phyloP scores from a whole-genome alignment of 2,888 invertebrate species.

The Drosophila putrida region DNA sequence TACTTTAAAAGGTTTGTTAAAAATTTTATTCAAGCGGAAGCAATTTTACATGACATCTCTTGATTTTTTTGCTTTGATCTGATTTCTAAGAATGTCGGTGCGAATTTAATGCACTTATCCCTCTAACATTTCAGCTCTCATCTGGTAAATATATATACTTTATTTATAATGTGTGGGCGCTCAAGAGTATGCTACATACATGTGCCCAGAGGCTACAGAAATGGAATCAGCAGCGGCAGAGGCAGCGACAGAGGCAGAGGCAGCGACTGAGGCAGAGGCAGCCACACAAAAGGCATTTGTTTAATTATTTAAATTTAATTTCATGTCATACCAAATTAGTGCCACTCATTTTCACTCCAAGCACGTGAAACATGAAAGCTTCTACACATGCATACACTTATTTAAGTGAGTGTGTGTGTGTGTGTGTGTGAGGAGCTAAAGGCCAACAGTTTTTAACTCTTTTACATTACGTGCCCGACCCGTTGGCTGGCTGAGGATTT shows the following conservation, averaged over 20 bases:
- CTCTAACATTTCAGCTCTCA: not conserved
- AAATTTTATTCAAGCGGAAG: no score
- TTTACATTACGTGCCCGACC: constrained; percentile 52
- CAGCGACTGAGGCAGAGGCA: constrained; percentile 20
- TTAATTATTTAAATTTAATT: constrained; percentile 80
- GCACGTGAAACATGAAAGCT: constrained; percentile 50
- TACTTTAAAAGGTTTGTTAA: not conserved
- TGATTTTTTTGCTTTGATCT: constrained; percentile 1
- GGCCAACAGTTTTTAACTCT: constrained; percentile 61
- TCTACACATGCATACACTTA: not conserved
- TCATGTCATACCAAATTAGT: constrained; percentile 76
- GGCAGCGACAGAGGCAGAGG: not conserved
- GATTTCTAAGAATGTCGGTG: not conserved
- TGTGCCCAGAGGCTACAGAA: constrained; percentile 29
- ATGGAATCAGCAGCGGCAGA: not conserved
- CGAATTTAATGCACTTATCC: constrained; percentile 6
- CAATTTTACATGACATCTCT: no score
- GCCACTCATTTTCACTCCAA: constrained; percentile 70
- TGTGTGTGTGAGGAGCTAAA: constrained; percentile 23
- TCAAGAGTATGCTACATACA: constrained; percentile 57
- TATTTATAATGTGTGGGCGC: constrained; percentile 50
- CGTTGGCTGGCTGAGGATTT: constrained; percentile 24
- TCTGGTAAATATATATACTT: constrained; percentile 52
- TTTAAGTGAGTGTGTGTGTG: not conserved
- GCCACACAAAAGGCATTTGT: constrained; percentile 56